Evolutionary conservation across 2,113 vertebrate genomes (phyloP).

Genomic region (Rhynchomys soricoides): DNA sequence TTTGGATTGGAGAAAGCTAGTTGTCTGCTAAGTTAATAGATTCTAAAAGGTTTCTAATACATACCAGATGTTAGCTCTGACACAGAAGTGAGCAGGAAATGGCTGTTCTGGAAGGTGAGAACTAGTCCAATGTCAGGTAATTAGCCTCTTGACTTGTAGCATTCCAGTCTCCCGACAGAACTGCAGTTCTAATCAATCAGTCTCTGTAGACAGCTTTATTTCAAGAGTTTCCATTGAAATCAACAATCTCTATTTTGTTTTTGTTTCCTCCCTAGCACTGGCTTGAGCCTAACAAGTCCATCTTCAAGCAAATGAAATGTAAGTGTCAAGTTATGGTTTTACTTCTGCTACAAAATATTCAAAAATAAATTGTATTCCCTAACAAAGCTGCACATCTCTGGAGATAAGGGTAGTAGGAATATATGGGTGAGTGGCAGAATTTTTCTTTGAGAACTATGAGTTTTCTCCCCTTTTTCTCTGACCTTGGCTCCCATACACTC

Average conservation of each 20-base stretch:
- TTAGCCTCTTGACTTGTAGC: neutral
- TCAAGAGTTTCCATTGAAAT: slow-evolving; percentile 21
- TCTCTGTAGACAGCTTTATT: neutral
- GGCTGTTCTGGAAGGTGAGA: neutral
- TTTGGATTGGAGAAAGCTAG: neutral
- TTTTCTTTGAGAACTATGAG: neutral
- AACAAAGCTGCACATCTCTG: neutral
- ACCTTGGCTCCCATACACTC: neutral
- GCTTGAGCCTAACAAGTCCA: slow-evolving; percentile 97
- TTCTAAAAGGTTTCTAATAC: neutral
- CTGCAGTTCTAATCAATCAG: neutral
- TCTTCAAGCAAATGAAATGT: slow-evolving; percentile 99
- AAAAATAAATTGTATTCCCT: slow-evolving; percentile 51
- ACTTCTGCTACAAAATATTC: slow-evolving; percentile 48
- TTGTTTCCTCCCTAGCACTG: slow-evolving; percentile 92
- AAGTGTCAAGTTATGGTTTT: slow-evolving; percentile 85
- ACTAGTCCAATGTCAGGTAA: too few species aligned
- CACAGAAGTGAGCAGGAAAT: neutral
- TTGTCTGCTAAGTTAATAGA: neutral
- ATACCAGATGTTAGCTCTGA: neutral
- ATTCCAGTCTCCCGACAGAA: neutral
- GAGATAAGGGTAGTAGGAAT: neutral
- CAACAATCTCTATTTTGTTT: slow-evolving; percentile 78
- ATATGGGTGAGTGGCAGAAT: neutral
- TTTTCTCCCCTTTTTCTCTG: neutral